phyloP scores from a whole-genome alignment of 2,113 vertebrate genomes.

The Panthera leo region DNA sequence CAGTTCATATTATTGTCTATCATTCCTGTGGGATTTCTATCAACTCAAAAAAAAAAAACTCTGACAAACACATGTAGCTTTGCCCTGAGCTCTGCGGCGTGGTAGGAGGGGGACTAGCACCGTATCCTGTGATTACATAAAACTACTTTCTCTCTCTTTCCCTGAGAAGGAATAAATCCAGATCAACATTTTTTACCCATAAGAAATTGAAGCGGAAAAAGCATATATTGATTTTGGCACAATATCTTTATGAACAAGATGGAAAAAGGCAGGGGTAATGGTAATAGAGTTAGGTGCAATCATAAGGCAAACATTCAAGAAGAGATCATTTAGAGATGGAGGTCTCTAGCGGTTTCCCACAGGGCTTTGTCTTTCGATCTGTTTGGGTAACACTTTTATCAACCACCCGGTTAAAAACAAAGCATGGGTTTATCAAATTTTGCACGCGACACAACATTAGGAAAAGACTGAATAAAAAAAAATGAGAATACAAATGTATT shows the following conservation, averaged over 20 bases:
- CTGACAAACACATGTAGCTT: not conserved
- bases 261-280: not conserved
- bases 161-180: not conserved
- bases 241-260: not conserved
- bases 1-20: not conserved
- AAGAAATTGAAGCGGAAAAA: not conserved
- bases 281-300: not conserved
- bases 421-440: not conserved
- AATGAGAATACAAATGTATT: not conserved
- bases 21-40: not conserved
- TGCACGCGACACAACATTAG: not conserved
- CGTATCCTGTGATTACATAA: not conserved
- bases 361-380: not conserved
- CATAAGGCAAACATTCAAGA: not conserved
- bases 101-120: not conserved
- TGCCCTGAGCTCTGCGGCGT: not conserved
- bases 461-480: conserved; percentile 16
- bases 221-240: not conserved
- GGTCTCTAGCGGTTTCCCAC: not conserved
- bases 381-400: not conserved
- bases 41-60: not conserved
- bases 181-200: not conserved
- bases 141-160: not conserved
- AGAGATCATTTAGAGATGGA: not conserved
- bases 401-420: not conserved